These are phyloP conservation scores for Callithrix jacchus DNA, from an alignment of 2,113 vertebrate species.

Conservation along the genomic window DNA sequence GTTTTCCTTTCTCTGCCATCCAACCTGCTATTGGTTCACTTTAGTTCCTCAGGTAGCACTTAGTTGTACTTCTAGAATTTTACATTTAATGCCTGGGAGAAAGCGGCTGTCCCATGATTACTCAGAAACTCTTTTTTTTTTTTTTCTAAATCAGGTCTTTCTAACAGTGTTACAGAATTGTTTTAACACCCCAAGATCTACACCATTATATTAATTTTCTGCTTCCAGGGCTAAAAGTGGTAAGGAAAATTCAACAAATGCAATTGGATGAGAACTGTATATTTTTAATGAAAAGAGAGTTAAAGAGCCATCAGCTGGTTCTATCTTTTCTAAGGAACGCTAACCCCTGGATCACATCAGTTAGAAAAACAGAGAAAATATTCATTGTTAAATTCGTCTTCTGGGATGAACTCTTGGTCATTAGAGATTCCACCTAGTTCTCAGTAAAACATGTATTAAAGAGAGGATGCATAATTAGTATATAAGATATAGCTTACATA, in stretches of 20 bases:
- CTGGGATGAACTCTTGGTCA: not conserved
- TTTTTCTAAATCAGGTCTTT: not conserved
- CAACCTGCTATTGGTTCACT: fast-evolving
- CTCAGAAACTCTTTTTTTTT: not conserved
- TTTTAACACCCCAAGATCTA: not conserved
- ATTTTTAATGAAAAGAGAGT: not conserved
- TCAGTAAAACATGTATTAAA: not conserved
- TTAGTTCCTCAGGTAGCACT: fast-evolving
- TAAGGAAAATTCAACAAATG: not conserved
- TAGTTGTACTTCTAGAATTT: not conserved
- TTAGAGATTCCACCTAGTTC: not conserved
- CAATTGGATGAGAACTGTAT: not conserved
- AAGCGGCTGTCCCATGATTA: not conserved
- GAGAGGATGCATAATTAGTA: not conserved
- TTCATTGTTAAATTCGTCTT: not conserved
- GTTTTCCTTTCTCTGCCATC: fast-evolving
- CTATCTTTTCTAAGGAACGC: not conserved
- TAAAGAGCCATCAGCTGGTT: not conserved
- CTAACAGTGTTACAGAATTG: not conserved
- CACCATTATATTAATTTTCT: not conserved
- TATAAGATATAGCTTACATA: not conserved
- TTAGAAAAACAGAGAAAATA: not conserved
- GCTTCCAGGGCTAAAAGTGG: not conserved
- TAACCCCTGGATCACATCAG: not conserved
- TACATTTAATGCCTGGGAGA: not conserved